These are phyloP conservation scores for Anomalospiza imberbis DNA, from an alignment of 2,797 vertebrate species.

Conservation along the genomic window DNA sequence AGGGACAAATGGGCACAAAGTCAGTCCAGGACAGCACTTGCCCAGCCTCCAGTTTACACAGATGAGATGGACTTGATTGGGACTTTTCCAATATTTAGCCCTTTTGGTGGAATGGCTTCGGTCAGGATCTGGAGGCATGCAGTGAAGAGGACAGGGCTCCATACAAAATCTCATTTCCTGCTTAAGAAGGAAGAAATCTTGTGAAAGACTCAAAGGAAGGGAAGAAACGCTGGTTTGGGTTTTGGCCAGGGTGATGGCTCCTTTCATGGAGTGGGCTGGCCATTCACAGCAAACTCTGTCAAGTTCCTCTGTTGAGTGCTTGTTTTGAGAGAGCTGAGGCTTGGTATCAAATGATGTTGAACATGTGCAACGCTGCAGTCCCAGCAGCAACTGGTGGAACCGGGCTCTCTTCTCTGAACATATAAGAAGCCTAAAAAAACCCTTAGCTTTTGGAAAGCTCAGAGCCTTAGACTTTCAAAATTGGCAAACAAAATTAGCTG, in stretches of 20 bases:
- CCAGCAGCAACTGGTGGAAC: background rate
- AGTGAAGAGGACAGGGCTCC: background rate
- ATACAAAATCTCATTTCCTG: background rate
- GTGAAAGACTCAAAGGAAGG: background rate
- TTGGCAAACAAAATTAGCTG: conserved; percentile 38
- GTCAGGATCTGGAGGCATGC: background rate
- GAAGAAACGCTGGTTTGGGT: background rate
- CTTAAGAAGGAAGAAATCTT: background rate
- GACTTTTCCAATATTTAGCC: too few species aligned
- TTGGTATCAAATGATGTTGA: background rate
- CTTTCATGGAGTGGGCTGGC: background rate
- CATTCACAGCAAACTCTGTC: background rate
- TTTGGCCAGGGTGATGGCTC: background rate
- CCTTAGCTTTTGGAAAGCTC: background rate
- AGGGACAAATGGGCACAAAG: background rate
- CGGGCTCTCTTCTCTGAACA: background rate
- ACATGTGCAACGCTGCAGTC: background rate
- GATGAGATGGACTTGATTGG: accelerated
- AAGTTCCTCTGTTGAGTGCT: background rate
- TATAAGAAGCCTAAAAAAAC: background rate
- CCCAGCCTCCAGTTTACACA: background rate
- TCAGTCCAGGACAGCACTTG: background rate
- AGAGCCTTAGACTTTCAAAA: background rate
- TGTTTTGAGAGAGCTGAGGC: background rate
- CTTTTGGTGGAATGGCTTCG: background rate